A percentile compares a stretch with the other conserved stretches of the same genome.
phyloP scores from a whole-genome alignment of 2,797 vertebrate genomes.

The Poecilia wingei region DNA sequence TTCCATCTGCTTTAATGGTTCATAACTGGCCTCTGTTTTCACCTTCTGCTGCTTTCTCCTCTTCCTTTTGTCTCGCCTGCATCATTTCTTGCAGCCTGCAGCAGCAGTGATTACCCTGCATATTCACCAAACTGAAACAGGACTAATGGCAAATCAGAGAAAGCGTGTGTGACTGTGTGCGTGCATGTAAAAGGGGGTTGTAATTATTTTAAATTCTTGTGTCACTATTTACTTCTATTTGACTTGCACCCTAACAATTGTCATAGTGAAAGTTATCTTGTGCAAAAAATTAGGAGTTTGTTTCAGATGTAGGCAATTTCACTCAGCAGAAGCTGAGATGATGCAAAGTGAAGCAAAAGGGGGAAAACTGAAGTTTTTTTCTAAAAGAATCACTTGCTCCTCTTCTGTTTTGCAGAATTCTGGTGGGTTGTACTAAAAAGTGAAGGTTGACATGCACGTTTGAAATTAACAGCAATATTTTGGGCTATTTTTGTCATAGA shows the following conservation, averaged over 20 bases:
- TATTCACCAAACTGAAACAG: not conserved
- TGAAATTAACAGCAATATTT: no score
- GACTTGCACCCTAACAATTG: not conserved
- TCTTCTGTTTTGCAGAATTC: not conserved
- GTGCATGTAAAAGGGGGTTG: not conserved
- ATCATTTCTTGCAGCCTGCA: conserved; percentile 1
- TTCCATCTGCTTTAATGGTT: conserved; percentile 24
- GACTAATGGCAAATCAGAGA: not conserved
- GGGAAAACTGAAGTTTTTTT: not conserved
- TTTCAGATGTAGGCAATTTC: not conserved
- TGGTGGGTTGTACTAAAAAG: not conserved
- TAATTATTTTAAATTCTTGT: not conserved
- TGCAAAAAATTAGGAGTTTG: not conserved
- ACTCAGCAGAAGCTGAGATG: not conserved
- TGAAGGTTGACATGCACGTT: not conserved
- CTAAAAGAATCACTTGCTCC: no score
- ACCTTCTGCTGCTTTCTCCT: conserved; percentile 6
- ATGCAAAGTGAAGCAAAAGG: not conserved
- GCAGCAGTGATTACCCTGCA: not conserved
- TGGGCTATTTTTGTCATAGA: no score
- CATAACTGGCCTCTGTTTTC: conserved; percentile 2
- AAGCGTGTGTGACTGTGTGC: not conserved
- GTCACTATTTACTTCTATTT: not conserved
- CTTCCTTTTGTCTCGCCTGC: conserved; percentile 3
- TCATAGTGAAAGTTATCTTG: not conserved